Evolutionary conservation across 1,140 invertebrate species (phyloP), one percentile per base, ranked within the genome.

Genomic region (Euwallacea fornicatus): DNA sequence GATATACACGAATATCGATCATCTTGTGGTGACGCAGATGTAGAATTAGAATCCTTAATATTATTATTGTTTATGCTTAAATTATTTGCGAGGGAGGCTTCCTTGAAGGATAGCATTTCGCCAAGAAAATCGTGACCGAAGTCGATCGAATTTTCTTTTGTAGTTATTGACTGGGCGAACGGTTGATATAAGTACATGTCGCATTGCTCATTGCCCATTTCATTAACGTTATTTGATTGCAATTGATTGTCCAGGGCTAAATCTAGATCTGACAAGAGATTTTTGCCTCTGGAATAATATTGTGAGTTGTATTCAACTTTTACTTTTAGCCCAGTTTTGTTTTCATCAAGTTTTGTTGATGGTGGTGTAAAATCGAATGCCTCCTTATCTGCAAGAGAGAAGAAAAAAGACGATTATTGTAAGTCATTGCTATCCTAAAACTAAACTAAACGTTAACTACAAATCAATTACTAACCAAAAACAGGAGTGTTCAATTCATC

Each of bases 401-500:
- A 46, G 43, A 66, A 54, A 68, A 46, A 43, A 67, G 16, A 42
- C 11, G n/a, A 21, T 50, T 50, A 50, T 50, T 13, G 54, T 15
- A 9, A 9, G 60, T 16, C 11, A 33, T 9, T n/a, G 42, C n/a
- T 13, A 9, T 33, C 42, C 42, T 62, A n/a, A 16, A 46, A 62
- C 60, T n/a, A 64, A n/a, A n/a, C 11, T 69, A 41, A 56, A 43
- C 16, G 21, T 33, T 1, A 50, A 13, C 46, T 10, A 13, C 2
- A 50, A 50, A 50, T 50, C 2, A 50, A 13, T 13, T 55, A 53
- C 73, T 74, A 62, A 78, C 75, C 77, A 55, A 77, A 71, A 54
- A 75, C 71, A 7, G 77, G 74, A 7, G 75, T 76, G 66, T 71
- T 73, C 21, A 78, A 69, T 76, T 78, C 77, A 78, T 78, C 76